phyloP scores from a whole-genome alignment of 2,797 vertebrate genomes.

The Antrozous pallidus region DNA sequence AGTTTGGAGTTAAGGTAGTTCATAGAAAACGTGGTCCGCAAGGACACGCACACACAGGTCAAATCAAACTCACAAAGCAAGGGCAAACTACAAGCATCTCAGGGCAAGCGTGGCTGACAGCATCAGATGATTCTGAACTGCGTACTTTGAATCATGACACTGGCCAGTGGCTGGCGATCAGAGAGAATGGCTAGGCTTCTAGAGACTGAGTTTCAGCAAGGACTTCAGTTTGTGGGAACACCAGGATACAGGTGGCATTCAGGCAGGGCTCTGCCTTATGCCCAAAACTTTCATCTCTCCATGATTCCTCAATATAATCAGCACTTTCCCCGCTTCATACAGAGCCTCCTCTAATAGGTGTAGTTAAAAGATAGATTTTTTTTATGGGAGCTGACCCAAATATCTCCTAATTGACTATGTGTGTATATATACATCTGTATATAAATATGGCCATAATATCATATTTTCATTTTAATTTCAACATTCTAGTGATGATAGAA shows the following conservation, averaged over 20 bases:
- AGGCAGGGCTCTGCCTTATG: neutral
- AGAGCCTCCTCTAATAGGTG: neutral
- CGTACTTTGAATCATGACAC: neutral
- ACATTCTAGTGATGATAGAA: neutral
- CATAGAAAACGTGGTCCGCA: neutral
- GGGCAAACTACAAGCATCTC: neutral
- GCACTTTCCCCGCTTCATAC: neutral
- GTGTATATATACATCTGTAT: neutral
- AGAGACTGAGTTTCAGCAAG: neutral
- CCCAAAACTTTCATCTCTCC: neutral
- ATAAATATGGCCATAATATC: neutral
- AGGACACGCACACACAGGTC: neutral
- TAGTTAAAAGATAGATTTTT: neutral
- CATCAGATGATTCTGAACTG: neutral
- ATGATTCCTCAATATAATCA: neutral
- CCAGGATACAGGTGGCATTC: neutral
- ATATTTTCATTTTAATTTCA: conserved; percentile 47
- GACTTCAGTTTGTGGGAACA: neutral
- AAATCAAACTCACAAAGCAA: neutral
- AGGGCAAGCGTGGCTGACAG: neutral
- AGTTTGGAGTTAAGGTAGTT: neutral
- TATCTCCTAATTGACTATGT: neutral
- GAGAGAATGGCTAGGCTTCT: neutral
- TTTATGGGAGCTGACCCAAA: neutral
- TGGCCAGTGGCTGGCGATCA: neutral